Percentiles rank a stretch among this genome's conserved stretches.
Conservation (phyloP, 2,113 vertebrate species). For the Oophaga pumilio region DNA sequence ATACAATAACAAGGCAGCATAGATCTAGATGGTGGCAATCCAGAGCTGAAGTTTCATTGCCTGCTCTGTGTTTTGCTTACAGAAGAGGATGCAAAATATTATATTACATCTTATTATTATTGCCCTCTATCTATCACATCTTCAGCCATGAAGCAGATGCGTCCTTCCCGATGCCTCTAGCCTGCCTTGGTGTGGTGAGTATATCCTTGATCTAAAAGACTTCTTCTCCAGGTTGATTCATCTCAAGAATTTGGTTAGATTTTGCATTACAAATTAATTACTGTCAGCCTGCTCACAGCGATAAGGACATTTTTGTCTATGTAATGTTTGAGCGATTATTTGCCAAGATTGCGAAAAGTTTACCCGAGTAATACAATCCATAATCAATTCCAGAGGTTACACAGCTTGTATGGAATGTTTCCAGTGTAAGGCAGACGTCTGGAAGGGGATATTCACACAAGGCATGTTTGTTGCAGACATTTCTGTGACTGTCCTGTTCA, state of each 20-base stretch:
- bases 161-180: neutral
- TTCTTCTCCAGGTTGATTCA: neutral
- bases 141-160: neutral
- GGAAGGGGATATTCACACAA: neutral
- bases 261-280: neutral
- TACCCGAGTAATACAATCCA: neutral
- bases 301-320: neutral
- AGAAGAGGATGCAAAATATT: neutral
- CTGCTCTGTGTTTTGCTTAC: neutral
- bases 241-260: slow-evolving; percentile 6
- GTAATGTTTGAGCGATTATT: neutral
- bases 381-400: neutral
- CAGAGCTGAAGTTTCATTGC: slow-evolving; percentile 21
- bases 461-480: neutral
- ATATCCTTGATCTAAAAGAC: neutral
- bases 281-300: slow-evolving; percentile 13
- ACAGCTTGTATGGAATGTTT: neutral
- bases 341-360: neutral
- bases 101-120: neutral
- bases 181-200: slow-evolving; percentile 19
- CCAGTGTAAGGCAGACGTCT: neutral
- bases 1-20: too few species aligned
- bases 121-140: neutral
- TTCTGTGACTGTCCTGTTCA: too few species aligned
- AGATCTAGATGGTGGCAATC: neutral